Evolutionary conservation across 2,797 vertebrate species (phyloP).

Genomic region (Acomys russatus): DNA sequence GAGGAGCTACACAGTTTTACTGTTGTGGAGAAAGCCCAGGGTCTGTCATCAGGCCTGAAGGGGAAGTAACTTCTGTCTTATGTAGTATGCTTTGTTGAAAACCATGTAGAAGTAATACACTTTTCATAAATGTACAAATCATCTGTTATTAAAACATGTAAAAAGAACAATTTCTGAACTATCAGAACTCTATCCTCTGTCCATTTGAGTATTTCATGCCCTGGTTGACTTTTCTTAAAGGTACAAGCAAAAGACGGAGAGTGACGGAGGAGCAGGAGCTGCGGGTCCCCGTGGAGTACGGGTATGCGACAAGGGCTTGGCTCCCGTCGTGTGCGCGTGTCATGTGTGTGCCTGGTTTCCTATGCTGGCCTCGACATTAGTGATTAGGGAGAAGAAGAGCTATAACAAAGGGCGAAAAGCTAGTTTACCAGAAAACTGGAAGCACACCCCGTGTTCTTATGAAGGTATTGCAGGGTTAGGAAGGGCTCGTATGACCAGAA

Average conservation of each 20-base stretch:
- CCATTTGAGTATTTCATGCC: slow-evolving; percentile 67
- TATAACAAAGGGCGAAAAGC: slow-evolving; percentile 19
- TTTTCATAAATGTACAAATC: slow-evolving; percentile 52
- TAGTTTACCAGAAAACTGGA: slow-evolving; percentile 22
- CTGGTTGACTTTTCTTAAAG: slow-evolving; percentile 87
- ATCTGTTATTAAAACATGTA: slow-evolving; percentile 48
- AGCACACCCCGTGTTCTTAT: neutral
- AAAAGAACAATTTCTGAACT: slow-evolving; percentile 52
- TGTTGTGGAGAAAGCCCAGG: slow-evolving; percentile 9
- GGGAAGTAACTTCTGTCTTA: neutral
- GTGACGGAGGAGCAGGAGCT: slow-evolving; percentile 94
- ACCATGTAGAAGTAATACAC: slow-evolving; percentile 42
- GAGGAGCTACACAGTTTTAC: slow-evolving; percentile 17
- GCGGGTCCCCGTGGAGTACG: slow-evolving; percentile 94
- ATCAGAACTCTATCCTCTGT: slow-evolving; percentile 50
- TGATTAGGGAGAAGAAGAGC: slow-evolving; percentile 42
- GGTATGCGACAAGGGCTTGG: slow-evolving; percentile 89
- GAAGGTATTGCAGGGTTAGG: neutral
- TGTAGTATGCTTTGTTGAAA: slow-evolving; percentile 44
- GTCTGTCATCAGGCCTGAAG: slow-evolving; percentile 42
- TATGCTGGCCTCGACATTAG: neutral
- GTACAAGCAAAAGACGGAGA: slow-evolving; percentile 93
- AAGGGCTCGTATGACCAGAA: neutral
- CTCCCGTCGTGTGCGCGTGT: neutral
- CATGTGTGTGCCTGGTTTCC: neutral